These are phyloP conservation scores for Tachyglossus aculeatus DNA, from an alignment of 2,797 vertebrate species.

Conservation along the genomic window DNA sequence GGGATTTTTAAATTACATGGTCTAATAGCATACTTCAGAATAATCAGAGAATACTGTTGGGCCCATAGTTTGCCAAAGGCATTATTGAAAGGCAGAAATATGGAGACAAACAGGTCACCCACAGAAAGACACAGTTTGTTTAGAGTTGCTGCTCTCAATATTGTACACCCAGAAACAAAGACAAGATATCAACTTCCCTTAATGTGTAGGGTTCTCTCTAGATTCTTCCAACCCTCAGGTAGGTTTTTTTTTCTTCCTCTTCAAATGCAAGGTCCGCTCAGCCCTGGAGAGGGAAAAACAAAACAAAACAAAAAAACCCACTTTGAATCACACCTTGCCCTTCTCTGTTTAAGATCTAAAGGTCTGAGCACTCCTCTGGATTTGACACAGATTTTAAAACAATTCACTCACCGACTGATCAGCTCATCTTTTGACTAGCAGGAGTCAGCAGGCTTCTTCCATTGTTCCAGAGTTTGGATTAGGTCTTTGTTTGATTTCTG, in stretches of 20 bases:
- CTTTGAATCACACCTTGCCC: not conserved
- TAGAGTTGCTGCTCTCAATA: constrained; percentile 9
- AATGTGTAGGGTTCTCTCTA: constrained; percentile 28
- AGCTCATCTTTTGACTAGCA: constrained; percentile 11
- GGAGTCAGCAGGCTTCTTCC: not conserved
- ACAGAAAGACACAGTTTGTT: not conserved
- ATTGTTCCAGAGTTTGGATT: constrained; percentile 20
- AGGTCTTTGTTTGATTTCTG: constrained; percentile 45
- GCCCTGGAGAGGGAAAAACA: constrained; percentile 2
- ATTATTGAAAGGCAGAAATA: constrained; percentile 14
- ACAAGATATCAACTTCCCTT: constrained; percentile 23
- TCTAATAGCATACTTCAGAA: too few relatives aligned
- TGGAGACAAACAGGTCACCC: constrained; percentile 28
- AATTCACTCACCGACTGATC: constrained; percentile 30
- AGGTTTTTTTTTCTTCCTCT: not conserved
- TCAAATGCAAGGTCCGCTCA: constrained; percentile 43
- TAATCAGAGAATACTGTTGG: too few relatives aligned
- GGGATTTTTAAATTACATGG: too few relatives aligned
- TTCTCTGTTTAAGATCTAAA: not conserved
- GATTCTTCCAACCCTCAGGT: not conserved
- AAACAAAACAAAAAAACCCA: too few relatives aligned
- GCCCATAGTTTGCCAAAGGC: constrained; percentile 2
- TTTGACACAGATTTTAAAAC: constrained; percentile 29
- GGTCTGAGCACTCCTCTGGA: constrained; percentile 13
- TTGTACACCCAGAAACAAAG: constrained; percentile 20